phyloP scores from a whole-genome alignment of 1,140 invertebrate species.

The Drosophila arizonae region DNA sequence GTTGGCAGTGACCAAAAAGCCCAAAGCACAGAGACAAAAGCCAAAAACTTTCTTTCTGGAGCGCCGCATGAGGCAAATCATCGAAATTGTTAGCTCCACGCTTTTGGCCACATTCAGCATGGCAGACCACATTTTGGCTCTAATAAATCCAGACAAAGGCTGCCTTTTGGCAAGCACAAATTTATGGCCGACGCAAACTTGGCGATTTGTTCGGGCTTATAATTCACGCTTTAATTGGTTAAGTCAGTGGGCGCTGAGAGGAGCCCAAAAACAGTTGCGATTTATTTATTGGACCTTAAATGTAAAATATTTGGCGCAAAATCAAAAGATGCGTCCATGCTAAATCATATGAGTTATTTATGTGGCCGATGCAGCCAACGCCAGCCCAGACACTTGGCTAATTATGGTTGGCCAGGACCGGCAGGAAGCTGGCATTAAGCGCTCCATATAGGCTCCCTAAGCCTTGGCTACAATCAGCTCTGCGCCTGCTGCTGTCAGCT shows the following conservation, averaged over 20 bases:
- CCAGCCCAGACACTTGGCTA: constrained; percentile 65
- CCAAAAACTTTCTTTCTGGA: constrained; percentile 39
- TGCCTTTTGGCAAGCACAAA: constrained; percentile 72
- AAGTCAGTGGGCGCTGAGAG: constrained; percentile 38
- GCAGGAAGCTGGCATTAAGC: constrained; percentile 14
- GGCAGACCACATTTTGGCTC: constrained; percentile 66
- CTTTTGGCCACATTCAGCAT: constrained; percentile 59
- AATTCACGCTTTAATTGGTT: constrained; percentile 79
- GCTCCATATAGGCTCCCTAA: constrained; percentile 31
- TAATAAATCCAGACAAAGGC: constrained; percentile 70
- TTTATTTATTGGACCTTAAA: constrained; percentile 75
- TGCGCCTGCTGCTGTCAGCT: constrained; percentile 31
- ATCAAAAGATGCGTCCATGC: constrained; percentile 57
- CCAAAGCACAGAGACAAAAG: constrained; percentile 26
- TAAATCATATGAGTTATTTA: constrained; percentile 67
- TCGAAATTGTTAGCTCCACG: constrained; percentile 25
- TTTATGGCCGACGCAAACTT: constrained; percentile 66
- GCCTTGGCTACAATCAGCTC: constrained; percentile 53
- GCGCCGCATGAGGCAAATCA: constrained; percentile 36
- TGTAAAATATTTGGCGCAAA: constrained; percentile 77
- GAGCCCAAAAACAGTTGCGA: constrained; percentile 29
- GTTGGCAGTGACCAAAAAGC: constrained; percentile 2
- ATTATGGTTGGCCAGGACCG: constrained; percentile 55
- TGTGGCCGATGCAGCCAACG: constrained; percentile 34
- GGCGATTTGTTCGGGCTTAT: constrained; percentile 73